phyloP scores from a whole-genome alignment of 1,140 invertebrate species.

The Megathymus violae region DNA sequence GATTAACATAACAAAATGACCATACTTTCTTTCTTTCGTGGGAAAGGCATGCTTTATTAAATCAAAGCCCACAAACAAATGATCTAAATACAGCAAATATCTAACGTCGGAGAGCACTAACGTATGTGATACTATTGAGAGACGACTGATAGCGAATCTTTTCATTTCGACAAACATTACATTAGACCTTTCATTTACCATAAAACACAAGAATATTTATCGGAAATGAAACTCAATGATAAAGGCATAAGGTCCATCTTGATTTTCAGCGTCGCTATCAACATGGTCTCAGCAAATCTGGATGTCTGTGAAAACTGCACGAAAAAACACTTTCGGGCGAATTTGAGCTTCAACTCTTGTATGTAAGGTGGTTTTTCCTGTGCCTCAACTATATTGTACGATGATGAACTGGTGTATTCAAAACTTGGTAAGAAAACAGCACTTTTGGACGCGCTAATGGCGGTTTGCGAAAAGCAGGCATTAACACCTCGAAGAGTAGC shows the following conservation, averaged over 20 bases:
- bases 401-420: slow-evolving; percentile 22
- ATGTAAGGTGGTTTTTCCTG: background rate
- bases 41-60: too few species aligned
- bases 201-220: background rate
- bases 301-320: slow-evolving; percentile 15
- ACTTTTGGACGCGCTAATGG: slow-evolving; percentile 24
- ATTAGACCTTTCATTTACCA: slow-evolving; percentile 3
- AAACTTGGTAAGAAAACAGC: slow-evolving; percentile 27
- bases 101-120: background rate
- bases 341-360: background rate
- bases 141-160: slow-evolving; percentile 31
- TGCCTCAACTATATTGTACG: background rate
- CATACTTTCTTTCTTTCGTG: too few species aligned
- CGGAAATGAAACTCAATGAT: background rate
- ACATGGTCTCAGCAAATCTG: background rate
- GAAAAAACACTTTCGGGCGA: background rate
- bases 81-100: background rate
- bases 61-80: background rate
- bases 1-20: too few species aligned
- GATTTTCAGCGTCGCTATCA: background rate
- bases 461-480: slow-evolving; percentile 20
- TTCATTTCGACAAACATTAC: slow-evolving; percentile 28
- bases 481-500: slow-evolving; percentile 27
- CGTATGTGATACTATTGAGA: background rate
- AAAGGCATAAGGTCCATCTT: background rate